These are phyloP conservation scores for Volucella zonaria DNA, from an alignment of 2,888 invertebrate genomes.

Conservation along the genomic window DNA sequence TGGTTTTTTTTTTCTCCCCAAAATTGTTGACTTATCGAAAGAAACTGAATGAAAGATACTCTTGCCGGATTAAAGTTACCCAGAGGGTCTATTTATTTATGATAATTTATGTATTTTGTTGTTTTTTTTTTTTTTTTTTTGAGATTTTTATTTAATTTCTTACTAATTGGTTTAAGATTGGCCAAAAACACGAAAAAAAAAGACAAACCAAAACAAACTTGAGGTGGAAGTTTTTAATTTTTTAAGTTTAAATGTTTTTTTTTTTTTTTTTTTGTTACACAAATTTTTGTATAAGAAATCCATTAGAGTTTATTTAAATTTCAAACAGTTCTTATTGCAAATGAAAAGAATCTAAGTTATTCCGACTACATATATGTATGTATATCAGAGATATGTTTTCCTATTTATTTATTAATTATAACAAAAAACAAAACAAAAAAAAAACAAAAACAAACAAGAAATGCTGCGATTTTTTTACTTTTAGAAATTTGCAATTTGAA, in stretches of 20 bases:
- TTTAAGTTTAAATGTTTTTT: constrained; percentile 18
- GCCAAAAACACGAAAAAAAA: background rate
- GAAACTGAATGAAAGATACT: constrained; percentile 46
- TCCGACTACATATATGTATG: background rate
- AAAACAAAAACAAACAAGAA: constrained; percentile 2
- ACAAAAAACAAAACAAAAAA: background rate
- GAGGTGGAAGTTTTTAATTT: constrained; percentile 54
- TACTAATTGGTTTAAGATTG: constrained; percentile 29
- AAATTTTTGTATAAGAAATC: background rate
- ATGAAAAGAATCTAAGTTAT: constrained; percentile 27
- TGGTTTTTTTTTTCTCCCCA: background rate
- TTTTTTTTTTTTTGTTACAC: constrained; percentile 32
- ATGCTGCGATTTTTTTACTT: constrained; percentile 4
- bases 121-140: constrained; percentile 28
- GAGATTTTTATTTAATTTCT: background rate
- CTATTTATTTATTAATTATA: constrained; percentile 65
- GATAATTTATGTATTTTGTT: constrained; percentile 27
- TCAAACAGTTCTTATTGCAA: constrained; percentile 72
- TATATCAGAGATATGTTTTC: constrained; percentile 46
- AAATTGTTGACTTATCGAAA: constrained; percentile 19
- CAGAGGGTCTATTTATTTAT: constrained; percentile 53
- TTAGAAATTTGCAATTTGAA: constrained; percentile 64
- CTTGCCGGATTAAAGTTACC: constrained; percentile 69
- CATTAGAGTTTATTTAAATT: constrained; percentile 22
- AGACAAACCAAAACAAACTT: background rate